These are phyloP conservation scores for Henicopernis longicauda DNA, from an alignment of 2,113 vertebrate genomes.

Conservation along the genomic window DNA sequence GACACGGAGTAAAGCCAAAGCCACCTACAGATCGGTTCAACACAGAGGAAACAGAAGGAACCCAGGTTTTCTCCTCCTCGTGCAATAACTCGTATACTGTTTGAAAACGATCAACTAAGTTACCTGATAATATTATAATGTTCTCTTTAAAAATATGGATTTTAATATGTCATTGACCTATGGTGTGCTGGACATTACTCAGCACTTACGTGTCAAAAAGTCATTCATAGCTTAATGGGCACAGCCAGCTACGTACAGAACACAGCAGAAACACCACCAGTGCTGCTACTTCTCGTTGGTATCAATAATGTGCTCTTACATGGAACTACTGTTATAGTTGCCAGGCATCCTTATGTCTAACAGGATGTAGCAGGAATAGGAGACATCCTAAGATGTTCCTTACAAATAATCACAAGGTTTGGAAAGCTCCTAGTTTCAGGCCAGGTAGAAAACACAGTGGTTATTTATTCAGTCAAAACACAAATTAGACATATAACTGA, in stretches of 20 bases:
- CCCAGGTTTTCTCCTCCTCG: neutral
- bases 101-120: neutral
- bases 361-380: neutral
- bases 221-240: neutral
- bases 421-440: neutral
- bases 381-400: neutral
- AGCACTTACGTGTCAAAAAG: neutral
- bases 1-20: neutral
- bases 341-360: neutral
- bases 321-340: neutral
- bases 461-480: neutral
- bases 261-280: neutral
- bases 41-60: neutral
- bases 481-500: neutral
- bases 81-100: neutral
- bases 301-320: neutral
- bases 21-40: neutral
- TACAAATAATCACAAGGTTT: neutral
- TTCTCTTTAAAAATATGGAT: neutral
- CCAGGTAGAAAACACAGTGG: neutral
- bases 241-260: neutral
- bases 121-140: neutral
- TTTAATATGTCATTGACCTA: neutral
- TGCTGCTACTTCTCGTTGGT: neutral
- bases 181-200: neutral